phyloP scores from a whole-genome alignment of 1,140 invertebrate species.

The Acromyrmex charruanus region DNA sequence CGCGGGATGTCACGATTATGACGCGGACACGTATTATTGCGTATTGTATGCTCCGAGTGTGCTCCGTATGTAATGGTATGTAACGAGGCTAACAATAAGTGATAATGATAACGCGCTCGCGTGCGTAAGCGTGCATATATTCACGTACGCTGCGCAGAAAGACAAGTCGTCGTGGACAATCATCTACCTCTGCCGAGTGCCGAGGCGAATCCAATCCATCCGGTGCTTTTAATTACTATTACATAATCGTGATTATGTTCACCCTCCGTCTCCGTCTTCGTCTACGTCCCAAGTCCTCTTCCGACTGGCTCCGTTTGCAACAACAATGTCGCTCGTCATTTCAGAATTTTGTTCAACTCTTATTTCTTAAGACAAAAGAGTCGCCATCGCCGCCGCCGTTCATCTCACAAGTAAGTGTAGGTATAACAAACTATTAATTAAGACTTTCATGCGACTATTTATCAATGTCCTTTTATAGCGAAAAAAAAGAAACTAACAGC shows the following conservation, averaged over 20 bases:
- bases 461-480: not conserved
- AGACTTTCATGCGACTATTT: not conserved
- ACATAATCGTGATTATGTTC: slow-evolving; percentile 17
- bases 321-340: not conserved
- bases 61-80: slow-evolving; percentile 32
- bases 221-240: not conserved
- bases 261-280: not conserved
- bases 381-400: too few relatives aligned
- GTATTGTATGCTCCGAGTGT: slow-evolving; percentile 41
- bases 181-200: not conserved
- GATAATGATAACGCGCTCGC: slow-evolving; percentile 58
- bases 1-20: not conserved
- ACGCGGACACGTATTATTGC: slow-evolving; percentile 53
- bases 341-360: not conserved
- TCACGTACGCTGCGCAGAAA: not conserved
- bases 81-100: slow-evolving; percentile 72
- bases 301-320: not conserved
- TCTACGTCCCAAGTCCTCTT: not conserved
- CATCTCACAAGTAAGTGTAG: not conserved
- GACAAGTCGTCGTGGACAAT: not conserved
- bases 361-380: too few relatives aligned
- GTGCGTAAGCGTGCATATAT: slow-evolving; percentile 16
- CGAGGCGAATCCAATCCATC: slow-evolving; percentile 7
- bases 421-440: too few relatives aligned
- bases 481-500: too few relatives aligned